Evolutionary conservation across 2,888 invertebrate species (phyloP), one percentile per base, ranked within the genome.

Genomic region (Luffia ferchaultella): DNA sequence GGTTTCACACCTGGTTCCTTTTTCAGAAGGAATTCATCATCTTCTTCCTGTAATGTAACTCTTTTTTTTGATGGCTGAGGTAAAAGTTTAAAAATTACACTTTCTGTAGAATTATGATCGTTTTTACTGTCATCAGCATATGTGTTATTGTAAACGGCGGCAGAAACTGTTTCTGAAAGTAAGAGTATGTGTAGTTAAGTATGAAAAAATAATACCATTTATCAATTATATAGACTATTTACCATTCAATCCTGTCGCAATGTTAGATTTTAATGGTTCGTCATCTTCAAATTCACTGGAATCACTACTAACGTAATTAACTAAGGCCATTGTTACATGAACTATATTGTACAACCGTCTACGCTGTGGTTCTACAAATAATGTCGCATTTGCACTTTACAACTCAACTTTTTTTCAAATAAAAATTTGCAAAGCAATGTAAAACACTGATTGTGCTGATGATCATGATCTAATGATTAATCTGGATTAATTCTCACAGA

Each of bases 1-100:
- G 76, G 80, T 70, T 71, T 84, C 54, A 73, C 65, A 1, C 68
- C 63, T 9, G 64, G 65, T 54, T 83, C 87, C 57, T 87, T 89
- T 61, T 89, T 89, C 53, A 85, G 83, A 15, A 89, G 62, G 58
- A 88, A 86, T 56, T 89, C 88, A 65, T 90, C 89, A 58, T 90
- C 88, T 55, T 85, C 88, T 58, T 90, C 89, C 52, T 77, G 62
- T 0, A 79, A 56, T 3, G 55, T 51, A 2, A 61, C 58, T 50
- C 66, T 72, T 46, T 67, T 70, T 1, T 57, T 65, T 50, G 72
- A 71, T 1, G 89, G 88, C 57, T 79, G 72, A 16, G 89, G 89
- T 43, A 89, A 62, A 45, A 62, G 62, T 53, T 68, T 76, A 52
- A 83, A 83, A 46, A 82, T 49, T 20, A 7, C 20, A 49, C 49